Percentiles rank a stretch among this genome's conserved stretches.
Conservation (phyloP, 2,888 invertebrate species). For the Hydrotaea diabolus region DNA sequence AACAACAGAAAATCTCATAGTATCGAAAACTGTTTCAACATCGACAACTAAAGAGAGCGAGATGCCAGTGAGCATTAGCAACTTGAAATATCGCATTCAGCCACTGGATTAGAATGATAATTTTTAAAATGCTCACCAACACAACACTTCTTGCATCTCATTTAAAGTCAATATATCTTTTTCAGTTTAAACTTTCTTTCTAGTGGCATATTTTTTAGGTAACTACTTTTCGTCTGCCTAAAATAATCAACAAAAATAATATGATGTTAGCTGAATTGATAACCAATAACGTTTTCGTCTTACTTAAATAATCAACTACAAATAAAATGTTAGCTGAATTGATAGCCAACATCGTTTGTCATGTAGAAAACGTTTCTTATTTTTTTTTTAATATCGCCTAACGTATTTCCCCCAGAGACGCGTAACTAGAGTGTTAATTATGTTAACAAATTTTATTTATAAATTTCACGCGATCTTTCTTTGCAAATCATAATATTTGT, state of each 20-base stretch:
- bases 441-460: neutral
- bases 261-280: no score
- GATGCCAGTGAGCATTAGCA: neutral
- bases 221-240: no score
- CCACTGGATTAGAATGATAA: neutral
- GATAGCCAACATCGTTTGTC: neutral
- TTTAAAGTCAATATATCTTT: no score
- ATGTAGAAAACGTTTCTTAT: neutral
- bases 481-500: neutral
- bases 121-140: neutral
- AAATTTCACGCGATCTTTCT: constrained; percentile 16
- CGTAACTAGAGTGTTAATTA: neutral
- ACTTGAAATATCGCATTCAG: neutral
- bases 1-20: no score
- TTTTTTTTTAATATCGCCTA: neutral
- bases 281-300: no score
- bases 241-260: no score
- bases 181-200: no score
- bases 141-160: neutral
- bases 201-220: no score
- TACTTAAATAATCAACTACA: no score
- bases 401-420: neutral
- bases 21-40: no score
- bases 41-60: neutral
- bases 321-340: no score